These are phyloP conservation scores for Morone saxatilis DNA, from an alignment of 2,113 vertebrate species.

Conservation along the genomic window DNA sequence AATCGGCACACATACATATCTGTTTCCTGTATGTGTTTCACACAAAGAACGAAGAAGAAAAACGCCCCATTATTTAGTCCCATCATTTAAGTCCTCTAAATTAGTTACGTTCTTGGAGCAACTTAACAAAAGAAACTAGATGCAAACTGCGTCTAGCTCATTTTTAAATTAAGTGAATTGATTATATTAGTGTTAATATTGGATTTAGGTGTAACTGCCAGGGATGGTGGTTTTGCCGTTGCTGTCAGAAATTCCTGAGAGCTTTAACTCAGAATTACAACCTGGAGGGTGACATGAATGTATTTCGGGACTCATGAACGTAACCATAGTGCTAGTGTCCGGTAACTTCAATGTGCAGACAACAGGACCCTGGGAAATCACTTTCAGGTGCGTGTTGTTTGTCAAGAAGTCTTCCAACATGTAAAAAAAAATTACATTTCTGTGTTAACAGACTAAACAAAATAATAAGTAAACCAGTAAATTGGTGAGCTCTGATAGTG, in stretches of 20 bases:
- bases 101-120: neutral
- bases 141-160: neutral
- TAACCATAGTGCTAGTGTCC: no score
- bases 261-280: no score
- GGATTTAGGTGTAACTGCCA: no score
- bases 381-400: neutral
- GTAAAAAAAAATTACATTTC: neutral
- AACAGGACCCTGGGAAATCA: no score
- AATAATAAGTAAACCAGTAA: neutral
- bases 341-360: no score
- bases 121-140: neutral
- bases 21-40: no score
- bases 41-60: no score
- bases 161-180: neutral
- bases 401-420: neutral
- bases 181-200: no score
- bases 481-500: neutral
- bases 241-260: no score
- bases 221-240: neutral
- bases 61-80: neutral
- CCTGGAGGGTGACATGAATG: no score
- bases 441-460: no score
- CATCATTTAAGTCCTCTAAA: neutral
- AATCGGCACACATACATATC: neutral
- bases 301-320: no score